Evolutionary conservation across 2,113 vertebrate genomes (phyloP), one percentile per base, ranked within the genome.

Genomic region (Piaya cayana): DNA sequence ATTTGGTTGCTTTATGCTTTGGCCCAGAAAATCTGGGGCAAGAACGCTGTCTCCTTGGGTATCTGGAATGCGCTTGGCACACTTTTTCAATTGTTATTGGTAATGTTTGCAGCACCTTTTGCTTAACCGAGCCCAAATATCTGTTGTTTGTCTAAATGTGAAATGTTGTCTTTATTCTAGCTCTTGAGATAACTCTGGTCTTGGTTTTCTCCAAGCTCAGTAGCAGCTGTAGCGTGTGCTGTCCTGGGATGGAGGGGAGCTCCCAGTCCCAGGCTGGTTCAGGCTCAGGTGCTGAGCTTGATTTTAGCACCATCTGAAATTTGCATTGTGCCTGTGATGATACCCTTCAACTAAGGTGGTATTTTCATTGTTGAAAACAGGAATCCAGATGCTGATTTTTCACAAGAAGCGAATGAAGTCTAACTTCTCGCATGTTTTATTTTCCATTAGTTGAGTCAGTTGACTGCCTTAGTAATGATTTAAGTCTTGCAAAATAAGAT

Each of bases 401-500:
- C 27, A 62, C 11, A 76, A 65, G 36, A 3, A 71, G 7, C 1
- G 3, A 34, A 17, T 9, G 18, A 39, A 30, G 7, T 37, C 67
- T 53, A 14, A 65, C 19, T 81, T 39, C 11, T 49, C 13, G 7
- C 0, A 0, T 71, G 15, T 76, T 62, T 55, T 42, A 92, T 60
- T 20, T 23, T 32, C 37, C 8, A 3, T 58, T 32, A 12, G 29
- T 52, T 32, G 23, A 53, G 12, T 23, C 27, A 69, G 7, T 9
- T 77, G 53, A 3, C 26, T 58, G 77, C 53, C 23, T 36, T 55
- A 15, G 15, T 21, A 20, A 16, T 12, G 25, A 13, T 76, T 85
- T 27, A 19, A 15, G 59, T 79, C 22, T 47, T 0, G 0, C 1
- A 2, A 7, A 18, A 60, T 60, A 45, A 52, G 53, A 2, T n/a